Evolutionary conservation across 2,113 vertebrate genomes (phyloP).

Genomic region (Capreolus pygargus): DNA sequence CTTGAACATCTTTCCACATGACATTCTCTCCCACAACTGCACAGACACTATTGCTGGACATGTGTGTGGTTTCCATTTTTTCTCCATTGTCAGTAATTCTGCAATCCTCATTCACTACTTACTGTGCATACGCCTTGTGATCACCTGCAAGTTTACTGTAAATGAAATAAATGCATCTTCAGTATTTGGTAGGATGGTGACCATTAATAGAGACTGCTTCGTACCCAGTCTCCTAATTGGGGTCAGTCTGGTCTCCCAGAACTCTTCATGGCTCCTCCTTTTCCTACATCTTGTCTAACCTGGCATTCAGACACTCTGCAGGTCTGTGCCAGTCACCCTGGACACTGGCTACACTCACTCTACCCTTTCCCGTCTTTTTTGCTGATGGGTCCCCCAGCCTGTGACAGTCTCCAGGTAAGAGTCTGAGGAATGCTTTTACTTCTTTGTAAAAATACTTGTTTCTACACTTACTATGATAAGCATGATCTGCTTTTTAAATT

Average conservation of each 20-base stretch:
- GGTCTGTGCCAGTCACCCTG: background rate
- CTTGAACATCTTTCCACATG: background rate
- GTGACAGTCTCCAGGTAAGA: background rate
- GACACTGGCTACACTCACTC: background rate
- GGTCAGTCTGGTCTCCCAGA: background rate
- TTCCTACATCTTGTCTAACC: background rate
- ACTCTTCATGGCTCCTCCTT: background rate
- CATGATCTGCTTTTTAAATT: background rate
- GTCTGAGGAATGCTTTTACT: background rate
- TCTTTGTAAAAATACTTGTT: background rate
- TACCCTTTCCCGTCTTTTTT: background rate
- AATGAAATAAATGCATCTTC: background rate
- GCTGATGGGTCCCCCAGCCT: background rate
- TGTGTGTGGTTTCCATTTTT: background rate
- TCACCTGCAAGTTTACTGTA: background rate
- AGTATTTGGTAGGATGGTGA: background rate
- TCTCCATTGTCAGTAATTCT: background rate
- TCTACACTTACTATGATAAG: background rate
- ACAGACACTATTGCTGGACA: background rate
- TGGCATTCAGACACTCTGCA: background rate
- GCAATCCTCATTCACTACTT: rapidly evolving
- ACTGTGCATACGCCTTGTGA: background rate
- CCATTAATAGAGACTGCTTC: background rate
- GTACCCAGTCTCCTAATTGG: background rate
- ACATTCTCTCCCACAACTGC: background rate